phyloP scores from a whole-genome alignment of 2,797 vertebrate genomes.

The Rousettus madagascariensis region DNA sequence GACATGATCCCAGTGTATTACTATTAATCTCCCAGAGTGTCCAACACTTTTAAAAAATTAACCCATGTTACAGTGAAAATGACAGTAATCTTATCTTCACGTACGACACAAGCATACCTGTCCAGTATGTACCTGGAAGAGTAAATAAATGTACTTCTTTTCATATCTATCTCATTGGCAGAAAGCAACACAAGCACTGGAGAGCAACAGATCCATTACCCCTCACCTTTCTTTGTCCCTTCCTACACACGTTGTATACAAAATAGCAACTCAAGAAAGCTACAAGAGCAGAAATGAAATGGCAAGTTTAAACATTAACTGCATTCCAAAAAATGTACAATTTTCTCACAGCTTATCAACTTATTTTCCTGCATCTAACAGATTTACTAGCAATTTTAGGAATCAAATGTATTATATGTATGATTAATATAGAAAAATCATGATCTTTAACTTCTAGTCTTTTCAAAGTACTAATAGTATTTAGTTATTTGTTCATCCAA shows the following conservation, averaged over 20 bases:
- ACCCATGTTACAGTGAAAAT: background rate
- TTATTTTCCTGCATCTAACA: background rate
- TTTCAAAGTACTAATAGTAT: conserved; percentile 39
- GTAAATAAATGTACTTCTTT: background rate
- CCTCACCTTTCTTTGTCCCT: conserved; percentile 2
- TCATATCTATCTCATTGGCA: background rate
- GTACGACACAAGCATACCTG: background rate
- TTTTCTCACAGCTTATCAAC: background rate
- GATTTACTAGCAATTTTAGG: background rate
- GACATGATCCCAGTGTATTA: background rate
- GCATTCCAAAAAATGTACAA: background rate
- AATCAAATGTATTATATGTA: background rate
- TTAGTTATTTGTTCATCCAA: conserved; percentile 17
- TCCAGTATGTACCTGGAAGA: background rate
- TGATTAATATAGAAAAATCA: conserved; percentile 18
- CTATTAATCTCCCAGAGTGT: background rate
- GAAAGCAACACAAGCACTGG: background rate
- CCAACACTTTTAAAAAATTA: background rate
- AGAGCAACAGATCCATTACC: background rate
- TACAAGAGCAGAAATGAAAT: background rate
- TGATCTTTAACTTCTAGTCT: background rate
- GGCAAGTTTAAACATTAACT: background rate
- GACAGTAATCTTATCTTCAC: background rate
- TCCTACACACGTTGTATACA: background rate
- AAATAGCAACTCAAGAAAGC: background rate